Evolutionary conservation across 2,113 vertebrate genomes (phyloP).

Genomic region (Dromiciops gliroides): DNA sequence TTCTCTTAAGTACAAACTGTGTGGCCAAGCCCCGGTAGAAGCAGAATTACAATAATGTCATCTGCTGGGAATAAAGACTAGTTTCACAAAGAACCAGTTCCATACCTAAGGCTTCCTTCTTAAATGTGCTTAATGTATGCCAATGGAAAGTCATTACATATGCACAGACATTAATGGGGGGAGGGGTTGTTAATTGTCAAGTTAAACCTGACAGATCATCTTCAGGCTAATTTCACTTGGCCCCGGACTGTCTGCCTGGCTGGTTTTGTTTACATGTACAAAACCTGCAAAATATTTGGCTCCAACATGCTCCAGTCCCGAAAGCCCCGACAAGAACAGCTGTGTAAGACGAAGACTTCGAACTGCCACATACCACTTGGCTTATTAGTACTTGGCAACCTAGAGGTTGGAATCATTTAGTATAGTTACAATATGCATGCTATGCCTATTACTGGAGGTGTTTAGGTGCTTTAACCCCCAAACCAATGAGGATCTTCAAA

Average conservation of each 20-base stretch:
- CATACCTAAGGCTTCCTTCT: constrained; percentile 35
- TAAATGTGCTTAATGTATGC: constrained; percentile 14
- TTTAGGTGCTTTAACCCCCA: constrained; percentile 32
- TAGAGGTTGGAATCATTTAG: constrained; percentile 13
- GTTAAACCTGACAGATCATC: constrained; percentile 54
- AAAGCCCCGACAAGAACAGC: constrained; percentile 45
- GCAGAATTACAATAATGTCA: constrained; percentile 47
- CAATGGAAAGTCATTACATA: constrained; percentile 51
- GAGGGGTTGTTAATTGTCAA: constrained; percentile 37
- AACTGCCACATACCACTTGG: constrained; percentile 32
- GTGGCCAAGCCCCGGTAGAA: background rate
- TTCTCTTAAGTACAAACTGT: background rate
- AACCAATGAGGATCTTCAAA: background rate
- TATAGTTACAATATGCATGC: constrained; percentile 40
- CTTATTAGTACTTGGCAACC: constrained; percentile 49
- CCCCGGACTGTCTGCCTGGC: constrained; percentile 79
- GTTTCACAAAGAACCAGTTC: constrained; percentile 34
- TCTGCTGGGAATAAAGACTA: constrained; percentile 13
- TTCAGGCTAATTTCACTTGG: constrained; percentile 77
- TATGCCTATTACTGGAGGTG: constrained; percentile 7
- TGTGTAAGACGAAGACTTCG: constrained; percentile 53
- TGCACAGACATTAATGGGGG: no score
- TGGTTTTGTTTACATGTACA: constrained; percentile 76
- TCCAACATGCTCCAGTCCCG: constrained; percentile 54
- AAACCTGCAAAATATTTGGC: constrained; percentile 82